phyloP scores from a whole-genome alignment of 2,113 vertebrate species.

The Trinectes maculatus region DNA sequence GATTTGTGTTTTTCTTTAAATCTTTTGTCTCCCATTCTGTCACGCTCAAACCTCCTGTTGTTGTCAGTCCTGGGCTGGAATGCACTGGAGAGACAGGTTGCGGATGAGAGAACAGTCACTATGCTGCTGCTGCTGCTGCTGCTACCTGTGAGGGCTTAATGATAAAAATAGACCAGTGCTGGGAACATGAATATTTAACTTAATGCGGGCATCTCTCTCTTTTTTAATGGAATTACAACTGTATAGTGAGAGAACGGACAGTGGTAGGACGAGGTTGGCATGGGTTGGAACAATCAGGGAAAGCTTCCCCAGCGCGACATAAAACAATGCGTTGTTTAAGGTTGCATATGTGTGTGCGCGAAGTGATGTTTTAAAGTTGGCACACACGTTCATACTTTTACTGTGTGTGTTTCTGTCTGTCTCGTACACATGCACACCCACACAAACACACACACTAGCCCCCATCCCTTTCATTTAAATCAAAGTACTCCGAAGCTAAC shows the following conservation, averaged over 20 bases:
- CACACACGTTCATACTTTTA: constrained; percentile 14
- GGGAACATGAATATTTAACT: constrained; percentile 81
- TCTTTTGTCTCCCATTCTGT: constrained; percentile 33
- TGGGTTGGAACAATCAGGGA: constrained; percentile 37
- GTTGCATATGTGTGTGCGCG: background rate
- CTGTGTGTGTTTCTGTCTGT: background rate
- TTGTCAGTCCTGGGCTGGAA: constrained; percentile 49
- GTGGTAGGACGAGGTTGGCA: constrained; percentile 24
- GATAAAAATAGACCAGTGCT: constrained; percentile 77
- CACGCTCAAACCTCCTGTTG: constrained; percentile 28
- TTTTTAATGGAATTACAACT: constrained; percentile 31
- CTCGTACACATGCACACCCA: constrained; percentile 9
- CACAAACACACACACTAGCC: background rate
- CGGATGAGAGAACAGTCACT: constrained; percentile 67
- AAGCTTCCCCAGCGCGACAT: constrained; percentile 33
- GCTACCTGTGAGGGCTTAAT: constrained; percentile 74
- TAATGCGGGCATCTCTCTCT: constrained; percentile 73
- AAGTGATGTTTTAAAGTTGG: constrained; percentile 8
- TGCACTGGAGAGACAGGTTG: constrained; percentile 58
- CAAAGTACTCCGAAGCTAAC: constrained; percentile 50
- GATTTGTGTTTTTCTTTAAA: constrained; percentile 2
- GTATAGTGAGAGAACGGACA: constrained; percentile 21
- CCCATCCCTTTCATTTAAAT: constrained; percentile 51
- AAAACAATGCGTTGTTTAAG: constrained; percentile 14
- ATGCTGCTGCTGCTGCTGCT: constrained; percentile 61